A percentile compares a stretch with the other conserved stretches of the same genome.
These are phyloP conservation scores for Gymnocephalus cernua DNA, from an alignment of 2,113 vertebrate genomes.

Conservation along the genomic window DNA sequence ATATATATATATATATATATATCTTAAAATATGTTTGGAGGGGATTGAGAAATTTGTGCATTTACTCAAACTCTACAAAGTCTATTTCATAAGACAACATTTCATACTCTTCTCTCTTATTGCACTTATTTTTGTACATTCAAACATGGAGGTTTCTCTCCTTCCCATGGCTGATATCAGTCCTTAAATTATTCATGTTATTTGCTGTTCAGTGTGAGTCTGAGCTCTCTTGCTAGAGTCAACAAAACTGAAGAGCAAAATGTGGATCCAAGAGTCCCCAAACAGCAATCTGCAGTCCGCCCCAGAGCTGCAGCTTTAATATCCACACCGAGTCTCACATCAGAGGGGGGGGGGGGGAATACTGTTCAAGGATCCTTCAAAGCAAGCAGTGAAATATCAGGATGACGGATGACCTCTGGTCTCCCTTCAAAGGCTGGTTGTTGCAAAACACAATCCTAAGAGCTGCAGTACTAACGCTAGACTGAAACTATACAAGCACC, in stretches of 20 bases:
- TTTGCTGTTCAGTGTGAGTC: slow-evolving; percentile 27
- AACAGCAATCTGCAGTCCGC: slow-evolving; percentile 19
- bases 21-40: neutral
- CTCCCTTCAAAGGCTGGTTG: slow-evolving; percentile 42
- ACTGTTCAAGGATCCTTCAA: slow-evolving; percentile 22
- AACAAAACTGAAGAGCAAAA: slow-evolving; percentile 52
- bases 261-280: slow-evolving; percentile 5
- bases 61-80: neutral
- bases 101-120: slow-evolving; percentile 22
- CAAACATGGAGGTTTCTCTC: neutral
- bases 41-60: neutral
- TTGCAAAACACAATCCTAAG: slow-evolving; percentile 31
- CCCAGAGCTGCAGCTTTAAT: slow-evolving; percentile 27
- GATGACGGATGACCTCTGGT: slow-evolving; percentile 69
- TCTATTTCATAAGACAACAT: slow-evolving; percentile 8
- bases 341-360: neutral
- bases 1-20: neutral
- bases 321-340: slow-evolving; percentile 33
- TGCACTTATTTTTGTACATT: neutral
- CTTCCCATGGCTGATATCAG: slow-evolving; percentile 26
- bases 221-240: slow-evolving; percentile 50
- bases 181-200: slow-evolving; percentile 52
- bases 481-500: slow-evolving; percentile 5
- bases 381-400: slow-evolving; percentile 25
- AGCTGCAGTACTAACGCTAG: slow-evolving; percentile 35